A percentile compares a stretch with the other conserved stretches of the same genome.
These are phyloP conservation scores for Albula goreensis DNA, from an alignment of 2,113 vertebrate species.

Conservation along the genomic window DNA sequence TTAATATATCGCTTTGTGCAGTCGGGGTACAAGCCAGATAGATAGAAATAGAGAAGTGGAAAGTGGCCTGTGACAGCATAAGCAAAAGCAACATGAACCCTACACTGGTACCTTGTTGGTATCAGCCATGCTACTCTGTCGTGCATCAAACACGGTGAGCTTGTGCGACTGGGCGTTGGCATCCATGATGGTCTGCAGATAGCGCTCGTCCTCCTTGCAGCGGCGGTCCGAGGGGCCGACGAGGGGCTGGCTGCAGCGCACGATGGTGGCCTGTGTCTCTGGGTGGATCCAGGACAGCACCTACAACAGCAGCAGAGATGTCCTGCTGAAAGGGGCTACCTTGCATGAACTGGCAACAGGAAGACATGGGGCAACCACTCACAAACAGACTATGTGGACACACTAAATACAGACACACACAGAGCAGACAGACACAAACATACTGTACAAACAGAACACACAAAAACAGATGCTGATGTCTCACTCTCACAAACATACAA, in stretches of 20 bases:
- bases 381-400: background rate
- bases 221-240: constrained; percentile 88
- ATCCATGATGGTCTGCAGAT: constrained; percentile 93
- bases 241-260: constrained; percentile 88
- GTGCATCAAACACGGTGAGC: constrained; percentile 89
- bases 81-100: no score
- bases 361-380: background rate
- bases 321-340: no score
- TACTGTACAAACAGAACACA: no score
- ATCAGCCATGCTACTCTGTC: constrained; percentile 84
- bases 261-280: constrained; percentile 90
- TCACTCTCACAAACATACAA: no score
- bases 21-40: no score
- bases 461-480: no score
- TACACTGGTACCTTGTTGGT: constrained; percentile 83
- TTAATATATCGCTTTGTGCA: no score
- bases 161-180: constrained; percentile 97
- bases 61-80: no score
- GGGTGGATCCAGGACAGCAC: constrained; percentile 97
- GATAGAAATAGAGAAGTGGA: no score
- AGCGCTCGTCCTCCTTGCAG: constrained; percentile 94
- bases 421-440: background rate
- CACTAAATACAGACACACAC: background rate
- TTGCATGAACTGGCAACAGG: no score
- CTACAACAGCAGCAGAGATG: constrained; percentile 52